These are phyloP conservation scores for Orestias chungarensis DNA, from an alignment of 2,797 vertebrate species.

Conservation along the genomic window DNA sequence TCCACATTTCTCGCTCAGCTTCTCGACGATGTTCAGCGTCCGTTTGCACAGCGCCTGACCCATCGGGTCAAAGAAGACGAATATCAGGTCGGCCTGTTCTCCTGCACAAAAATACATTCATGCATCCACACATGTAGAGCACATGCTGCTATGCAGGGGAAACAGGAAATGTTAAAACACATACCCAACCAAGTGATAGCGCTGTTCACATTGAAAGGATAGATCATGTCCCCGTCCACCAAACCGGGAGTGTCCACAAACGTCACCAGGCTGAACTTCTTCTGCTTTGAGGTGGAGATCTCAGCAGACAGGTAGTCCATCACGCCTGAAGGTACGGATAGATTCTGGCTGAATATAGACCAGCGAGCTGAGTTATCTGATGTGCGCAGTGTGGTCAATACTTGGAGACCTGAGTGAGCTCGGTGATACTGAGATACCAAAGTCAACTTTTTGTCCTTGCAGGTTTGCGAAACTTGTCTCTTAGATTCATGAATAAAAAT, in stretches of 20 bases:
- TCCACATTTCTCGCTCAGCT: slow-evolving; percentile 79
- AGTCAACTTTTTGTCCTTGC: slow-evolving; percentile 10
- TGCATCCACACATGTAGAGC: not conserved
- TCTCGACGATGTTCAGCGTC: slow-evolving; percentile 84
- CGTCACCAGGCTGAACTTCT: slow-evolving; percentile 85
- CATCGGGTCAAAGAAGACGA: slow-evolving; percentile 87
- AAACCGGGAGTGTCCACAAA: slow-evolving; percentile 85
- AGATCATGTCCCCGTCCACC: slow-evolving; percentile 86
- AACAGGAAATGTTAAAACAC: slow-evolving; percentile 14
- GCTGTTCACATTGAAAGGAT: slow-evolving; percentile 82
- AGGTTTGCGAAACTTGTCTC: not conserved
- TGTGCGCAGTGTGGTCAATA: slow-evolving; percentile 62
- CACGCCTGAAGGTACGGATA: slow-evolving; percentile 73
- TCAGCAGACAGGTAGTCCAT: slow-evolving; percentile 81
- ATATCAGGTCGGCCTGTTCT: slow-evolving; percentile 82
- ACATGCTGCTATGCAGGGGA: not conserved
- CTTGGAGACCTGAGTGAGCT: slow-evolving; percentile 40
- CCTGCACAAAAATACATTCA: slow-evolving; percentile 56
- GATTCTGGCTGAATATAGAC: slow-evolving; percentile 16
- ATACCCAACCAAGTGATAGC: slow-evolving; percentile 83
- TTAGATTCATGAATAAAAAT: not conserved
- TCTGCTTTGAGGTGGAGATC: slow-evolving; percentile 86
- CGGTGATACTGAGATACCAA: slow-evolving; percentile 15
- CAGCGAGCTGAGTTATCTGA: slow-evolving; percentile 17
- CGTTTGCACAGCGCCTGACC: slow-evolving; percentile 86